Percentiles rank a stretch among this genome's conserved stretches.
These are phyloP conservation scores for Drosophila kokeensis DNA, from an alignment of 2,888 invertebrate species.

Conservation along the genomic window DNA sequence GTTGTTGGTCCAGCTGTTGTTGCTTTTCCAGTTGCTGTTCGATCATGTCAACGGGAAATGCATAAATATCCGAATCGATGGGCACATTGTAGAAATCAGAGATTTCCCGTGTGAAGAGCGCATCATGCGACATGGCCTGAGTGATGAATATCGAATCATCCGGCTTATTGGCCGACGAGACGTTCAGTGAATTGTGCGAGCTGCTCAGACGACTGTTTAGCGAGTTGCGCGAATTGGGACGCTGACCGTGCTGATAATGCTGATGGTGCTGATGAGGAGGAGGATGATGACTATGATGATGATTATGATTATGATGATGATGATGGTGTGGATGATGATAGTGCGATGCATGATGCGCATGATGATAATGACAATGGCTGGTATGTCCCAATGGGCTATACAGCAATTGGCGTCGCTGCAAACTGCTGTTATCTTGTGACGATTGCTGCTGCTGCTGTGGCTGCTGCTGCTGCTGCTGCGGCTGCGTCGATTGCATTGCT, in stretches of 20 bases:
- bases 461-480: slow-evolving; percentile 2
- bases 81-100: slow-evolving; percentile 95
- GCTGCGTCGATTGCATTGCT: slow-evolving; percentile 16
- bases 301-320: slow-evolving; percentile 45
- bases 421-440: slow-evolving; percentile 56
- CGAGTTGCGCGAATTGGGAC: slow-evolving; percentile 92
- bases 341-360: slow-evolving; percentile 47
- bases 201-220: slow-evolving; percentile 92
- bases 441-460: slow-evolving; percentile 14
- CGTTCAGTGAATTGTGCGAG: slow-evolving; percentile 92
- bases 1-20: slow-evolving; percentile 28
- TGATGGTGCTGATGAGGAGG: slow-evolving; percentile 61
- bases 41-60: slow-evolving; percentile 93
- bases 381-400: slow-evolving; percentile 84
- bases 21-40: slow-evolving; percentile 53
- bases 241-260: slow-evolving; percentile 83
- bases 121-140: slow-evolving; percentile 95
- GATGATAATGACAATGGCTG: slow-evolving; percentile 78
- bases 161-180: slow-evolving; percentile 89
- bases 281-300: slow-evolving; percentile 48
- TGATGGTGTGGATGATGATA: slow-evolving; percentile 41
- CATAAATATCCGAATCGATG: slow-evolving; percentile 94
- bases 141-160: slow-evolving; percentile 95
- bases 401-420: slow-evolving; percentile 80
- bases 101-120: slow-evolving; percentile 91